These are phyloP conservation scores for Eilema caniola DNA, from an alignment of 2,888 invertebrate species.

Conservation along the genomic window DNA sequence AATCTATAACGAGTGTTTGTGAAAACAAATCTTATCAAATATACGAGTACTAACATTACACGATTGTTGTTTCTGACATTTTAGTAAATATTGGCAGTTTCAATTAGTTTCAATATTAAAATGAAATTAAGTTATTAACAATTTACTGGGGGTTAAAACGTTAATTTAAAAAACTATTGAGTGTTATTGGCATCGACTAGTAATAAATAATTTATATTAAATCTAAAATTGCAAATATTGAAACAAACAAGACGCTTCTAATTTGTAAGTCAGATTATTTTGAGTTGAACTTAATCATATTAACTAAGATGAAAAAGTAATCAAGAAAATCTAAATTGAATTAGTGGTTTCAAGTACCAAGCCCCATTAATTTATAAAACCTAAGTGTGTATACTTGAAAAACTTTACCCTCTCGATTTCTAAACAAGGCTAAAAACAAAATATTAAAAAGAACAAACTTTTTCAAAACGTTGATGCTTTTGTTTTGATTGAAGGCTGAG, in stretches of 20 bases:
- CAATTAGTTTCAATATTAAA: no score
- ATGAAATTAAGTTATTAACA: background rate
- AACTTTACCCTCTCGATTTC: constrained; percentile 15
- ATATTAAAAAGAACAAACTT: constrained; percentile 42
- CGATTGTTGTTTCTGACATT: no score
- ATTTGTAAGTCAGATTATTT: constrained; percentile 38
- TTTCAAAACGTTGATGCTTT: constrained; percentile 12
- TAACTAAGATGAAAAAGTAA: constrained; percentile 50
- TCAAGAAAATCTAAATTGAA: constrained; percentile 62
- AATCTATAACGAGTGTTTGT: no score
- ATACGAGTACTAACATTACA: no score
- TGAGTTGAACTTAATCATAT: background rate
- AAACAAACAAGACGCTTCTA: background rate
- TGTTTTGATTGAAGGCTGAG: background rate
- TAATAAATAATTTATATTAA: background rate
- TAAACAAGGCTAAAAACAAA: constrained; percentile 48
- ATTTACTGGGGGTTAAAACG: background rate
- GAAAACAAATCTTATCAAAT: no score
- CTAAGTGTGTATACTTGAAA: constrained; percentile 24
- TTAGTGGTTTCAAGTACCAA: constrained; percentile 56
- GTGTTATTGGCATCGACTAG: background rate
- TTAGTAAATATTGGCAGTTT: no score
- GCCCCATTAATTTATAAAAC: constrained; percentile 32
- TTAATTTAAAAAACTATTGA: no score
- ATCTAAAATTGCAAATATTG: background rate